A percentile compares a stretch with the other conserved stretches of the same genome.
These are phyloP conservation scores for Drosophila ananassae DNA, from an alignment of 1,140 invertebrate genomes.

Conservation along the genomic window DNA sequence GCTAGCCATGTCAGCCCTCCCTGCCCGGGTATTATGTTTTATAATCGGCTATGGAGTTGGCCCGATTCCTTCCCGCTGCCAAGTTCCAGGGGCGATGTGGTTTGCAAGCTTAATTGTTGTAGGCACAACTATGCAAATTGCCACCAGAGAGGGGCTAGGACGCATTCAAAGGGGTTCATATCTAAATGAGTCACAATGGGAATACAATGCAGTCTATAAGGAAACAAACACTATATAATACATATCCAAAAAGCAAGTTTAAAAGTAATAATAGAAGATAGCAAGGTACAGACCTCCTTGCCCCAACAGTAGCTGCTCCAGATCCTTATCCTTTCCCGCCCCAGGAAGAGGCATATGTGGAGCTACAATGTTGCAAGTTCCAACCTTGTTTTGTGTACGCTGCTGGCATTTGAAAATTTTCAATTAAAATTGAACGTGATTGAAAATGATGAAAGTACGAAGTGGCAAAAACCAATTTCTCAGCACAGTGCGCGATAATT, in stretches of 20 bases:
- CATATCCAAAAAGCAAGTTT: too few relatives aligned
- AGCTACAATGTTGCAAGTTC: slow-evolving; percentile 38
- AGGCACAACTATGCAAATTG: slow-evolving; percentile 71
- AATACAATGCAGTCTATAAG: neutral
- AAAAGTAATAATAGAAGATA: too few relatives aligned
- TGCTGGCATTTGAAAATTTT: slow-evolving; percentile 65
- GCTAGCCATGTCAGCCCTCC: slow-evolving; percentile 20
- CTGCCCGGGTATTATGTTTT: slow-evolving; percentile 64
- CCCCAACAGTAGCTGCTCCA: slow-evolving; percentile 23
- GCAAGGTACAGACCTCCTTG: neutral
- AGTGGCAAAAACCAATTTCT: slow-evolving; percentile 82
- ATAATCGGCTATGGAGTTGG: slow-evolving; percentile 49
- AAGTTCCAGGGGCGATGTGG: slow-evolving; percentile 41
- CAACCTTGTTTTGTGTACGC: slow-evolving; percentile 32
- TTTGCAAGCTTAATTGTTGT: slow-evolving; percentile 68
- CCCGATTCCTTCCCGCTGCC: slow-evolving; percentile 28
- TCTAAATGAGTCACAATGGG: neutral
- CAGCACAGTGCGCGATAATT: slow-evolving; percentile 81
- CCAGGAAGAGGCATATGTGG: too few relatives aligned
- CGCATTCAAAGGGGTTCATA: neutral
- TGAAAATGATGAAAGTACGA: slow-evolving; percentile 82
- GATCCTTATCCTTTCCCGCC: neutral
- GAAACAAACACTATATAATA: neutral
- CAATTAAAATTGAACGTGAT: slow-evolving; percentile 83
- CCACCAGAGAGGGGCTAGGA: neutral